Conservation (phyloP, 2,888 invertebrate species). For the Gandaritis pyraliata region DNA sequence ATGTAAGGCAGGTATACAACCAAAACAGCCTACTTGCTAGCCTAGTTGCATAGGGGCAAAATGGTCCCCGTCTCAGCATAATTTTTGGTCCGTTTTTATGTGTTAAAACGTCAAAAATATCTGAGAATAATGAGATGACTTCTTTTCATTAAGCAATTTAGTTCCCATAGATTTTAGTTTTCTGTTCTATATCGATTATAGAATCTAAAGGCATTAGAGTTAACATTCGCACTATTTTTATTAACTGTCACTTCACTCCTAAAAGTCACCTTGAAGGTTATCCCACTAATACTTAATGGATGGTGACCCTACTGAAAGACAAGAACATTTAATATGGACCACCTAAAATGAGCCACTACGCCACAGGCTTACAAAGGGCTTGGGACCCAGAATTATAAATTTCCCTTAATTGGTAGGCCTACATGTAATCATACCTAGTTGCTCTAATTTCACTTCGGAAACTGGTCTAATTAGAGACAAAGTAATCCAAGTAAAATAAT, state of each 20-base stretch:
- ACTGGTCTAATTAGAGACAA: not conserved
- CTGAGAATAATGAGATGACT: no score
- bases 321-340: conserved; percentile 26
- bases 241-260: not conserved
- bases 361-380: conserved; percentile 14
- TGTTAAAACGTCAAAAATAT: no score
- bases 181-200: no score
- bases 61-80: no score
- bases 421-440: not conserved
- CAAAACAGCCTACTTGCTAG: no score
- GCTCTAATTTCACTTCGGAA: conserved; percentile 3
- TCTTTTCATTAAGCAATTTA: no score
- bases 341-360: conserved; percentile 13
- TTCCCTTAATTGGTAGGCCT: conserved; percentile 9
- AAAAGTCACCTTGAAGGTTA: not conserved
- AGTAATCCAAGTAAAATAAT: no score
- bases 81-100: no score
- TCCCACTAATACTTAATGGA: conserved; percentile 15
- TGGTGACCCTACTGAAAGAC: conserved; percentile 9
- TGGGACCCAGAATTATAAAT: conserved; percentile 28
- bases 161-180: no score
- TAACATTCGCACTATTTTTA: not conserved
- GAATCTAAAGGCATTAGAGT: no score
- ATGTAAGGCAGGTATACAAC: no score
- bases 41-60: no score